A percentile compares a stretch with the other conserved stretches of the same genome.
These are phyloP conservation scores for Gymnogyps californianus DNA, from an alignment of 2,113 vertebrate species.

Conservation along the genomic window DNA sequence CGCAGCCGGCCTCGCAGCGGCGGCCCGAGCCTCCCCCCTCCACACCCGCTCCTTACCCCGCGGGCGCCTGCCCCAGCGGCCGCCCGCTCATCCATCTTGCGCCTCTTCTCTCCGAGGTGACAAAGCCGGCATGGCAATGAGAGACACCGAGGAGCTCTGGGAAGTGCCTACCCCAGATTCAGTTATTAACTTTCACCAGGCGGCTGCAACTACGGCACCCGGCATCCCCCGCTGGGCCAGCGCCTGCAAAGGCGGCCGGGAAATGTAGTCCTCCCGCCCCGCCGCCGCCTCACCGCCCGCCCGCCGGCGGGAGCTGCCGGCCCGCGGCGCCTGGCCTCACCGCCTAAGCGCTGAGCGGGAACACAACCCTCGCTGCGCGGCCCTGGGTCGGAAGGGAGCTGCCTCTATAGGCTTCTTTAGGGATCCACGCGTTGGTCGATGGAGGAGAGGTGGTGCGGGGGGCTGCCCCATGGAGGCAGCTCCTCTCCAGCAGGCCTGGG, in stretches of 20 bases:
- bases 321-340: background rate
- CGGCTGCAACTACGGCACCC: conserved; percentile 19
- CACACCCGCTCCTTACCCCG: background rate
- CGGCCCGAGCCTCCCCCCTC: background rate
- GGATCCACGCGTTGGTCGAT: background rate
- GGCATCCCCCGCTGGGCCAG: background rate
- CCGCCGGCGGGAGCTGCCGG: background rate
- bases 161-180: background rate
- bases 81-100: conserved; percentile 8
- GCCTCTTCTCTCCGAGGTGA: background rate
- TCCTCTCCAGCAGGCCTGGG: background rate
- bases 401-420: rapidly evolving
- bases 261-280: background rate
- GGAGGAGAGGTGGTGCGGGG: background rate
- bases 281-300: background rate
- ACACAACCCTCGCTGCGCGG: background rate
- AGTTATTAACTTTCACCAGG: conserved; percentile 8
- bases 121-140: conserved; percentile 8
- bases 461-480: background rate
- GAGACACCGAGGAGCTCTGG: background rate
- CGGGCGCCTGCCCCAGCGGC: background rate
- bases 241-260: conserved; percentile 31
- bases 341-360: background rate
- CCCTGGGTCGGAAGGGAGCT: background rate
- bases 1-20: background rate